Evolutionary conservation across 2,888 invertebrate genomes (phyloP).

Genomic region (Mythimna ferrago): DNA sequence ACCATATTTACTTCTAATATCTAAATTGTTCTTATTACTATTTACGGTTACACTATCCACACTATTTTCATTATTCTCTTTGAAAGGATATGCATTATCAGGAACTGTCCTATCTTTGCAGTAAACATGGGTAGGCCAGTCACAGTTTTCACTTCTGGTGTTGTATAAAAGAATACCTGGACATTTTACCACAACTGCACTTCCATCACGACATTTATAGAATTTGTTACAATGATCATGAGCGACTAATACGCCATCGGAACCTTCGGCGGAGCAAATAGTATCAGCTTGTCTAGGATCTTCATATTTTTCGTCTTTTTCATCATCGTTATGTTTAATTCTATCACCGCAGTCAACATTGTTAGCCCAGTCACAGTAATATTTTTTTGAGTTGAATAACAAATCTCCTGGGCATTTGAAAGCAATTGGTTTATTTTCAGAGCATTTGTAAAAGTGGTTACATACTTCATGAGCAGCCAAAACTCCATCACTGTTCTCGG

Average conservation of each 20-base stretch:
- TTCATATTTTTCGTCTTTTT: conserved; percentile 33
- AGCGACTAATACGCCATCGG: conserved; percentile 70
- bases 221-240: conserved; percentile 73
- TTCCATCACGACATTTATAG: conserved; percentile 70
- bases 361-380: conserved; percentile 63
- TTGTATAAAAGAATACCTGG: conserved; percentile 68
- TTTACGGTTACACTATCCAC: background rate
- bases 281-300: conserved; percentile 65
- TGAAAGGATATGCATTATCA: conserved; percentile 6
- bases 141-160: conserved; percentile 66
- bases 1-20: background rate
- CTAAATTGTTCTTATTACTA: background rate
- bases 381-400: conserved; percentile 56
- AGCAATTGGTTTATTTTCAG: conserved; percentile 57
- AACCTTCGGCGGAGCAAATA: conserved; percentile 67
- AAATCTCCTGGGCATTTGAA: conserved; percentile 62
- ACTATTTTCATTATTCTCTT: conserved; percentile 3
- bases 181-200: conserved; percentile 66
- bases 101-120: conserved; percentile 68
- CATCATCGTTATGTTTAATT: conserved; percentile 14
- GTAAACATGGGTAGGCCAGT: conserved; percentile 73
- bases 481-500: conserved; percentile 61
- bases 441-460: conserved; percentile 71
- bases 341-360: conserved; percentile 66
- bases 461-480: conserved; percentile 72